phyloP scores from a whole-genome alignment of 2,888 invertebrate species.

The Hesperia comma region DNA sequence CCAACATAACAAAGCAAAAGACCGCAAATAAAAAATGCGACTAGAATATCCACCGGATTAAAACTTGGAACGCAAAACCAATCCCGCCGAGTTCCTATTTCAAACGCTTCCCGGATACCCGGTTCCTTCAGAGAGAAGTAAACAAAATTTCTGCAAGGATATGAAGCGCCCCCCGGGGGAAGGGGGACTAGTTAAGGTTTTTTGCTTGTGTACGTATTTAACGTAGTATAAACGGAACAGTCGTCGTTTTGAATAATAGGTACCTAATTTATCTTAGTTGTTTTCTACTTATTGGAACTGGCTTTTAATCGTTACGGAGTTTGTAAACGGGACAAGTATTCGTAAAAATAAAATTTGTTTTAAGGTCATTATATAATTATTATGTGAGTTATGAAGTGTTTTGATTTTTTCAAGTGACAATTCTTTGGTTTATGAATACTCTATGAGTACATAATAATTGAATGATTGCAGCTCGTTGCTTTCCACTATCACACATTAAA shows the following conservation, averaged over 20 bases:
- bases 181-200: constrained; percentile 72
- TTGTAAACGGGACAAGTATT: too few species aligned
- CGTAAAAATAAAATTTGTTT: too few species aligned
- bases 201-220: constrained; percentile 66
- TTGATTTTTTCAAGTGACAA: too few species aligned
- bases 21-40: constrained; percentile 43
- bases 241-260: not conserved
- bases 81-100: constrained; percentile 69
- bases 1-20: not conserved
- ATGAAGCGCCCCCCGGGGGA: constrained; percentile 59
- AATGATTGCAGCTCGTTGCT: too few species aligned
- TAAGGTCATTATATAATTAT: too few species aligned
- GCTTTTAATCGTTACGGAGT: too few species aligned
- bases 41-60: constrained; percentile 45
- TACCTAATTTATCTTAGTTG: too few species aligned
- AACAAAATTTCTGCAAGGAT: constrained; percentile 84
- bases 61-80: constrained; percentile 62
- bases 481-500: too few species aligned
- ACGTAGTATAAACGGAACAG: constrained; percentile 16
- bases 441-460: too few species aligned
- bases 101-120: constrained; percentile 55
- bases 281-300: too few species aligned
- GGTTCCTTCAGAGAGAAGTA: constrained; percentile 80
- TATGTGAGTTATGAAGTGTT: too few species aligned
- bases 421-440: too few species aligned